These are phyloP conservation scores for Thera britannica DNA, from an alignment of 2,888 invertebrate genomes.

Conservation along the genomic window DNA sequence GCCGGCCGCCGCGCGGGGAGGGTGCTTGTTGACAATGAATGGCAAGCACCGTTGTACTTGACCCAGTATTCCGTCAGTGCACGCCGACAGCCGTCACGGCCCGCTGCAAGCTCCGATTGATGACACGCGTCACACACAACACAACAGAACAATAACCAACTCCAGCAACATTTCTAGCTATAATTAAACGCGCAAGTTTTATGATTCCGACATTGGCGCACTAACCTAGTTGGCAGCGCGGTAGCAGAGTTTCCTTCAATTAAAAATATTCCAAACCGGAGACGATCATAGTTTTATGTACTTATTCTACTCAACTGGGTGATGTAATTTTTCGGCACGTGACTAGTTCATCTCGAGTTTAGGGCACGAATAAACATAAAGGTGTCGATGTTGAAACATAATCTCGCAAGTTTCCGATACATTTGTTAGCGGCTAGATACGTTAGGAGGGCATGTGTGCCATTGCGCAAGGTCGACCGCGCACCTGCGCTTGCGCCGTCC, in stretches of 20 bases:
- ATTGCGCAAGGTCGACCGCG: constrained; percentile 79
- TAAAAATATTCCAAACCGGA: constrained; percentile 58
- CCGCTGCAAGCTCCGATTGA: constrained; percentile 58
- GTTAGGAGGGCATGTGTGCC: constrained; percentile 63
- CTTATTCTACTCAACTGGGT: constrained; percentile 41
- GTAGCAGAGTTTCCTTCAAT: constrained; percentile 65
- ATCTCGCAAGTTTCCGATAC: constrained; percentile 76
- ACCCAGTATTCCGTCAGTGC: constrained; percentile 76
- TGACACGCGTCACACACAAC: constrained; percentile 64
- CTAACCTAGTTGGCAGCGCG: constrained; percentile 77
- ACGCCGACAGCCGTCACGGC: constrained; percentile 56
- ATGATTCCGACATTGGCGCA: constrained; percentile 79
- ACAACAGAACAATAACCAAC: constrained; percentile 31
- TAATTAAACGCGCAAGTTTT: constrained; percentile 61
- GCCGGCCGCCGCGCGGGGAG: constrained; percentile 46
- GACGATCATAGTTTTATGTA: constrained; percentile 46
- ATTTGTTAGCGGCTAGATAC: constrained; percentile 69
- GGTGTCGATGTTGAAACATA: constrained; percentile 69
- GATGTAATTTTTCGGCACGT: constrained; percentile 66
- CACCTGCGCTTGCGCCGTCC: constrained; percentile 65
- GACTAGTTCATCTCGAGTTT: constrained; percentile 56
- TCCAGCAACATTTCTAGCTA: constrained; percentile 52
- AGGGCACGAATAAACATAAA: constrained; percentile 55
- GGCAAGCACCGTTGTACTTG: constrained; percentile 84
- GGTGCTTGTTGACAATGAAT: constrained; percentile 77